Evolutionary conservation across 2,113 vertebrate genomes (phyloP).

Genomic region (Hyperopisus bebe): DNA sequence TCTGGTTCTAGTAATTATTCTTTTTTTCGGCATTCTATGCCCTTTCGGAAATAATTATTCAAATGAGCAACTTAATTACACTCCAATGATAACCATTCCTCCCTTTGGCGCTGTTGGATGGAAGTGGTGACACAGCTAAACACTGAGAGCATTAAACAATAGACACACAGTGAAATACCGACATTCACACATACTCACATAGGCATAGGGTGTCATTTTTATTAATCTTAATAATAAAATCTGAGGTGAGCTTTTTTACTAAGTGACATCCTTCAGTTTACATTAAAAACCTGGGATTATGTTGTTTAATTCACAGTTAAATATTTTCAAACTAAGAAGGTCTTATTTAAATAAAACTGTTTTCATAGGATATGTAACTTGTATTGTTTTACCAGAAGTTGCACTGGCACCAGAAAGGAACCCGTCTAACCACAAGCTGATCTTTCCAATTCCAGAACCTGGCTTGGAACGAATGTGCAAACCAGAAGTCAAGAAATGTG

Average conservation of each 20-base stretch:
- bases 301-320: not conserved
- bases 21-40: not conserved
- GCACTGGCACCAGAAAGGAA: not conserved
- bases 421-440: not conserved
- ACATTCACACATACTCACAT: not conserved
- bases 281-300: not conserved
- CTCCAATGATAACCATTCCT: conserved; percentile 1
- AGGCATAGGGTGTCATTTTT: not conserved
- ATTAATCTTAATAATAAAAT: not conserved
- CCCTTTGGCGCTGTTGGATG: not conserved
- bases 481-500: not conserved
- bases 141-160: not conserved
- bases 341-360: not conserved
- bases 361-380: not conserved
- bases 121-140: not conserved
- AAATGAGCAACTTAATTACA: conserved; percentile 15
- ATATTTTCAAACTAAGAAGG: not conserved
- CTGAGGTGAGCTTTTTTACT: not conserved
- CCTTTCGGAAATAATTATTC: conserved; percentile 6
- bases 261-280: not conserved
- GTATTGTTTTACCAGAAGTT: not conserved
- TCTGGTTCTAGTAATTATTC: not conserved
- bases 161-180: not conserved
- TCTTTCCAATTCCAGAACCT: not conserved
- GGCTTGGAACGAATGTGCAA: not conserved